Base-by-base conservation (phyloP, 2,113 vertebrate genomes). In the Stercorarius parasiticus region DNA sequence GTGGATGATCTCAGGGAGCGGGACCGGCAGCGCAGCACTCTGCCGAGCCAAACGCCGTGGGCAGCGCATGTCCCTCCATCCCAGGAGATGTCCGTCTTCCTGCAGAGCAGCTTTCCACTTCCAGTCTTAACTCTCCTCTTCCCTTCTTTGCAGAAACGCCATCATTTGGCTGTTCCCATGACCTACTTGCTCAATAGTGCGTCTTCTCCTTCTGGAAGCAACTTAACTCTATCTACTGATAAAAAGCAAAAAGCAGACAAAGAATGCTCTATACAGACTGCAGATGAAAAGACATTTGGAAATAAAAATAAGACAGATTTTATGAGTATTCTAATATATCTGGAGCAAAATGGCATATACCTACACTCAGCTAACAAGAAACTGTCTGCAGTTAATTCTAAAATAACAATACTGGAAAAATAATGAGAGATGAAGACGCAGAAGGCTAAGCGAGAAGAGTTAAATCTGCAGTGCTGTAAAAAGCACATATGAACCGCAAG, bases 141-240 rank as follows among this genome's bases (percentile, higher is more conserved):
- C 58, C 5, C 50, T 86, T 71, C 90, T 88, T 32, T 36, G 58
- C 61, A 79, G 65, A 90, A 94, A 55, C 3, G 17, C 32, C 88
- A 82, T 59, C 70, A 45, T 50, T 66, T 55, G 42, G 10, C 50
- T 83, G 93, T 56, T 92, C 92, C 40, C 72, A 26, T 83, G 92
- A 93, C 90, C 95, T 83, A 81, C 62, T 90, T 96, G 90, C 21
- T 77, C 73, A 70, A 34, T 4, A 89, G 69, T 12, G 61, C 80
- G 65, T 62, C 86, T 86, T 58, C 43, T 76, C 72, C 67, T 93
- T 86, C 70, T 66, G 26, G 30, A 89, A 70, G 82, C 62, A 93
- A 72, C 38, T 58, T 82, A 81, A 69, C 26, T 15, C 18, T 73
- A 62, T 29, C 59, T n/a, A 55, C 59, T 42, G 32, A 32, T 45